phyloP scores from a whole-genome alignment of 2,113 vertebrate genomes.

The Sterna hirundo region DNA sequence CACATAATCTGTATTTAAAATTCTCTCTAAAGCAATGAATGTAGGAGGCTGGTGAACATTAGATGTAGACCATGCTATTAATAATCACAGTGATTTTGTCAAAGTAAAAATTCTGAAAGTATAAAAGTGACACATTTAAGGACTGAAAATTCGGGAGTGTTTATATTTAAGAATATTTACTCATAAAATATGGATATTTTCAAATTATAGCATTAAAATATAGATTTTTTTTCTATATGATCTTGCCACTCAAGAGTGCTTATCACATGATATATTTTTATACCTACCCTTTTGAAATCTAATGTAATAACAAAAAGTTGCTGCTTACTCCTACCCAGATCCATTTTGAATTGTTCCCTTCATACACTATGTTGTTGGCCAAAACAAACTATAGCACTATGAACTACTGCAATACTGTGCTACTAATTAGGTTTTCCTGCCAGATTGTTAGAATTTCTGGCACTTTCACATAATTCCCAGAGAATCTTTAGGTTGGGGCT shows the following conservation, averaged over 20 bases:
- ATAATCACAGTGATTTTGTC: background rate
- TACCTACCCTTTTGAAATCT: background rate
- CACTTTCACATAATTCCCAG: background rate
- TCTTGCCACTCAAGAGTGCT: background rate
- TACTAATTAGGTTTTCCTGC: constrained; percentile 42
- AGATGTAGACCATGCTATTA: background rate
- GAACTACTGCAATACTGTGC: background rate
- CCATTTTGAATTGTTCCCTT: background rate
- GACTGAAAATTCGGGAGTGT: background rate
- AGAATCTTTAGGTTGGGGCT: background rate
- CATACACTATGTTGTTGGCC: background rate
- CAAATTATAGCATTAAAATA: background rate
- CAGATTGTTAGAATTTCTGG: constrained; percentile 32
- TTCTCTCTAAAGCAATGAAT: constrained; percentile 45
- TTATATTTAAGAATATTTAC: background rate
- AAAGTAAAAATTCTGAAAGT: background rate
- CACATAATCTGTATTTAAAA: constrained; percentile 54
- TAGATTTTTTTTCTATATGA: background rate
- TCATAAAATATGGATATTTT: background rate
- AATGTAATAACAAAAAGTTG: background rate
- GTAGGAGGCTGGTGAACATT: background rate
- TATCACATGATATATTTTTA: background rate
- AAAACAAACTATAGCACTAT: background rate
- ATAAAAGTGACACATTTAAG: background rate
- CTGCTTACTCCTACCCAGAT: background rate